Evolutionary conservation across 2,797 vertebrate genomes (phyloP), one percentile per base, ranked within the genome.

Genomic region (Chloroceryle inda): DNA sequence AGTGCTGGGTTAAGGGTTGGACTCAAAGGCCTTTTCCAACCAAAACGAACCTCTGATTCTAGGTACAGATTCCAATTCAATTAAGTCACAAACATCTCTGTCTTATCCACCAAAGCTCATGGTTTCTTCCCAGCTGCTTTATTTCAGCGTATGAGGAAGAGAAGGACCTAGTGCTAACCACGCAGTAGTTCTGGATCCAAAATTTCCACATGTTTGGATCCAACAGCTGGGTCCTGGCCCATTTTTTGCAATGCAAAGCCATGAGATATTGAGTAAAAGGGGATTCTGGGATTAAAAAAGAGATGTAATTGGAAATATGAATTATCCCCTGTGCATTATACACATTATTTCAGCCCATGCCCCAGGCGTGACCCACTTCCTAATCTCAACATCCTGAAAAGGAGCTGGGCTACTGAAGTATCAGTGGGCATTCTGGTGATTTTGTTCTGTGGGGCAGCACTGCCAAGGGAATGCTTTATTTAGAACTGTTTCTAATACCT

Each of bases 121-220:
- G 13, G 13, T 76, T 94, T 78, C 63, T 79, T 87, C 85, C 78
- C 90, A 92, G 92, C 83, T 90, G 92, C 61, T 94, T 89, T 72
- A 24, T 77, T 77, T 94, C 89, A 85, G 11, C 59, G 29, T 63
- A 42, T 59, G 49, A 59, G 53, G 33, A 75, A 89, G 49, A 76
- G 31, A 82, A 91, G 19, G 9, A 31, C 35, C 47, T 72, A 31
- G 72, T 91, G 59, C 78, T 93, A 81, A 85, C 63, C 53, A 40
- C 7, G 24, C 31, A 74, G 45, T 66, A 75, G 37, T 45, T 79
- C 68, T 71, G 72, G 42, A 74, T 94, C 91, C 94, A 96, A 85
- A 73, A 75, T 94, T 92, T 79, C 81, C 96, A 82, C 59, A 49
- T 90, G 94, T 91, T 94, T 95, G 92, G 89, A 96, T 89, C n/a